Evolutionary conservation across 2,888 invertebrate species (phyloP).

Genomic region (Neocrepidodera transversa): DNA sequence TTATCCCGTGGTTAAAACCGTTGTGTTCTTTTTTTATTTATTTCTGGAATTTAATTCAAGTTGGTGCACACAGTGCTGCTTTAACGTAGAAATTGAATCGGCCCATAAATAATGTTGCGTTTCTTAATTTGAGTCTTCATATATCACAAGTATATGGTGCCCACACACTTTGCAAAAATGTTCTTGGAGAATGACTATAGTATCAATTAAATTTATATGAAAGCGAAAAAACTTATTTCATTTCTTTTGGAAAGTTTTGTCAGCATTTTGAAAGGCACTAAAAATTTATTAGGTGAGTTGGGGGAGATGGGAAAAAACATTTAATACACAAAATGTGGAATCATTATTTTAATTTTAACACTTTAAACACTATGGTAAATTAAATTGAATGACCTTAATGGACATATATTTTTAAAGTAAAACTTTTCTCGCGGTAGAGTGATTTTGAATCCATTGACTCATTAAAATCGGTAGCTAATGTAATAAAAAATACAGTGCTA

Average conservation of each 20-base stretch:
- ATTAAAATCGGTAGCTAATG: no score
- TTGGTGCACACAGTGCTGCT: constrained; percentile 13
- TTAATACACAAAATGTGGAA: no score
- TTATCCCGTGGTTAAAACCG: background rate
- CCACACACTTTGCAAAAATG: constrained; percentile 24
- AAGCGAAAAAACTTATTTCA: constrained; percentile 24
- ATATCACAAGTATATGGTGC: constrained; percentile 23
- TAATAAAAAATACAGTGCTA: no score
- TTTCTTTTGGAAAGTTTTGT: constrained; percentile 23
- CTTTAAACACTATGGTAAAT: no score
- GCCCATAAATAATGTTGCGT: constrained; percentile 25
- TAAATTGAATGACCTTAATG: no score
- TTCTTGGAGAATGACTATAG: constrained; percentile 12
- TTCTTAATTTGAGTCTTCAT: constrained; percentile 27
- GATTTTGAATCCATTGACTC: no score
- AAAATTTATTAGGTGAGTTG: constrained; percentile 11
- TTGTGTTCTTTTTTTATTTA: no score
- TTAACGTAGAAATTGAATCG: constrained; percentile 27
- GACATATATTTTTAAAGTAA: no score
- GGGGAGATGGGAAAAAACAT: background rate
- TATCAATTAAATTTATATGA: constrained; percentile 28
- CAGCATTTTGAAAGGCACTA: constrained; percentile 11
- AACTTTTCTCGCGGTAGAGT: no score
- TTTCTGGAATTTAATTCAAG: constrained; percentile 7
- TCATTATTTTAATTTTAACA: no score